Evolutionary conservation across 2,888 invertebrate genomes (phyloP), one percentile per base, ranked within the genome.

Genomic region (Sarcophaga caerulescens): DNA sequence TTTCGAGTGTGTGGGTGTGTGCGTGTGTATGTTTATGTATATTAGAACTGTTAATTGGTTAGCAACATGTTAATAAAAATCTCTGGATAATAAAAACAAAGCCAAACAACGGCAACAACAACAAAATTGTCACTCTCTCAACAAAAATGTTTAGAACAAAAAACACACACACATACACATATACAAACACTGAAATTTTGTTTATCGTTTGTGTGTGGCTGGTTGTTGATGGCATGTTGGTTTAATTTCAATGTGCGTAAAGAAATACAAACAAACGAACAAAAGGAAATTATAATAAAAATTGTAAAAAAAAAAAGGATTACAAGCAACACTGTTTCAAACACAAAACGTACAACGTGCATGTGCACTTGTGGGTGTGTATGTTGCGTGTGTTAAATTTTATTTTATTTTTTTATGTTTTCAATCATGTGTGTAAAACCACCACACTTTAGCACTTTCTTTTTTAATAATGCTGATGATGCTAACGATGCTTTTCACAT

Each of bases 11-110:
- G 35, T n/a, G 21, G 59, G 12, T 59, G 73, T 35, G 35, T 8
- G 52, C 11, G 66, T 59, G 71, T 45, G 35, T 52, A 4, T 73
- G 60, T 3, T n/a, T 74, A 52, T 68, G n/a, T 47, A 59, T 19
- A 66, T 73, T 65, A 81, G 60, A 80, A 78, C 70, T 84, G 78
- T 78, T 84, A 86, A 84, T 86, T 84, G 81, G 77, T 83, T 86
- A 86, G 86, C 84, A 86, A 81, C 86, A 86, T 84, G 84, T 84
- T 86, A 86, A 86, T 81, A 81, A 81, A 35, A 81, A 81, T 73
- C 57, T 77, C 60, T 81, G 71, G 78, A 76, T 81, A 85, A 73
- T 74, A 79, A 35, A 77, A 71, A 75, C 21, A 63, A 71, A 70
- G 21, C 12, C 23, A 73, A 57, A 62, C 76, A 17, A 69, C 66